These are phyloP conservation scores for Thecophora atra DNA, from an alignment of 2,888 invertebrate species.

Conservation along the genomic window DNA sequence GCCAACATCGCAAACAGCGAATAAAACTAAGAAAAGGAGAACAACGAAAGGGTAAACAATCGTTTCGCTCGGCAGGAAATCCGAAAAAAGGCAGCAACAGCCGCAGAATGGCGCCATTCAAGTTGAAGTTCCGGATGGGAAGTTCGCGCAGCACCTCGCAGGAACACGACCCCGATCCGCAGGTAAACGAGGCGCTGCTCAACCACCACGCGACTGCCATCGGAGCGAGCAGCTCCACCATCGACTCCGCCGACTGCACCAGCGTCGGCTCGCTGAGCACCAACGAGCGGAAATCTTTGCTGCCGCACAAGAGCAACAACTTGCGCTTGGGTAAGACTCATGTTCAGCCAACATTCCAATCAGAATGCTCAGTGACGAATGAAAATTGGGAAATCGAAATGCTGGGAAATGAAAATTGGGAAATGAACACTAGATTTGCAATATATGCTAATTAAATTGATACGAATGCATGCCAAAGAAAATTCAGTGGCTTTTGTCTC, in stretches of 20 bases:
- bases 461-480: not conserved
- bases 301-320: constrained; percentile 60
- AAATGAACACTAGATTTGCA: not conserved
- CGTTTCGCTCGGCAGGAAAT: not conserved
- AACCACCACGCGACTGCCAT: constrained; percentile 55
- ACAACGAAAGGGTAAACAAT: constrained; percentile 4
- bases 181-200: constrained; percentile 63
- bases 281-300: constrained; percentile 60
- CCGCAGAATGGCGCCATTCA: constrained; percentile 64
- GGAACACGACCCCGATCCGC: constrained; percentile 64
- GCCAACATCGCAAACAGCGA: not conserved
- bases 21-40: not conserved
- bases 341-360: not conserved
- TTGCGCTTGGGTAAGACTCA: constrained; percentile 63
- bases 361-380: constrained; percentile 11
- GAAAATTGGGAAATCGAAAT: constrained; percentile 25
- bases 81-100: constrained; percentile 2
- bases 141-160: constrained; percentile 66
- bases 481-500: no score
- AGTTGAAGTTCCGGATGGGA: constrained; percentile 66
- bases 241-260: constrained; percentile 64
- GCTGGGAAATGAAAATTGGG: not conserved
- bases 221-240: constrained; percentile 64
- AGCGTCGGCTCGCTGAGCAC: constrained; percentile 62
- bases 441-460: not conserved